These are phyloP conservation scores for Peucedramus taeniatus DNA, from an alignment of 2,113 vertebrate species.

Conservation along the genomic window DNA sequence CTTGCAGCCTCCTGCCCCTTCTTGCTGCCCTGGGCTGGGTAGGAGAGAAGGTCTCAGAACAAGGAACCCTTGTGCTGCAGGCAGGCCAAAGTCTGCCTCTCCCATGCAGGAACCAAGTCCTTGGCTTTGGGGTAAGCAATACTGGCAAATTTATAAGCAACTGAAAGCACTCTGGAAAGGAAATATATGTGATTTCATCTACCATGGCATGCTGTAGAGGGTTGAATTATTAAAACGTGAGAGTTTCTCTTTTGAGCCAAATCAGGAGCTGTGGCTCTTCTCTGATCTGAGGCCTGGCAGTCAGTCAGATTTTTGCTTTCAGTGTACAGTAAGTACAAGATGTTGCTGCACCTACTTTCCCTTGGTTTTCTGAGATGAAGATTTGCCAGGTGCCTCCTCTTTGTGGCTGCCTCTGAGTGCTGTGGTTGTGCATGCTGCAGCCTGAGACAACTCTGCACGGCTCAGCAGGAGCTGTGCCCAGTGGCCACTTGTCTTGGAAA, in stretches of 20 bases:
- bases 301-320: not conserved
- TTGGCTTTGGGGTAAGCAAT: not conserved
- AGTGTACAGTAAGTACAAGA: not conserved
- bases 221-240: not conserved
- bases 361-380: not conserved
- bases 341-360: not conserved
- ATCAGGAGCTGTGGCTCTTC: not conserved
- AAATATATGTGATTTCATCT: not conserved
- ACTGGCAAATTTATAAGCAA: not conserved
- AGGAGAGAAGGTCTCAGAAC: not conserved
- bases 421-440: not conserved
- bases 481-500: not conserved
- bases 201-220: not conserved
- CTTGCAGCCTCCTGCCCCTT: not conserved
- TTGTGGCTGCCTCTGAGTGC: not conserved
- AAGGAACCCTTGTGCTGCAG: not conserved
- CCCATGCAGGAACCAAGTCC: not conserved
- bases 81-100: not conserved
- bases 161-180: not conserved
- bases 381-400: not conserved
- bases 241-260: slow-evolving; percentile 15
- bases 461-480: not conserved
- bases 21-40: not conserved
- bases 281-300: slow-evolving; percentile 20
- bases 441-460: not conserved